phyloP scores from a whole-genome alignment of 2,797 vertebrate genomes.

The Adelosebastes latens region DNA sequence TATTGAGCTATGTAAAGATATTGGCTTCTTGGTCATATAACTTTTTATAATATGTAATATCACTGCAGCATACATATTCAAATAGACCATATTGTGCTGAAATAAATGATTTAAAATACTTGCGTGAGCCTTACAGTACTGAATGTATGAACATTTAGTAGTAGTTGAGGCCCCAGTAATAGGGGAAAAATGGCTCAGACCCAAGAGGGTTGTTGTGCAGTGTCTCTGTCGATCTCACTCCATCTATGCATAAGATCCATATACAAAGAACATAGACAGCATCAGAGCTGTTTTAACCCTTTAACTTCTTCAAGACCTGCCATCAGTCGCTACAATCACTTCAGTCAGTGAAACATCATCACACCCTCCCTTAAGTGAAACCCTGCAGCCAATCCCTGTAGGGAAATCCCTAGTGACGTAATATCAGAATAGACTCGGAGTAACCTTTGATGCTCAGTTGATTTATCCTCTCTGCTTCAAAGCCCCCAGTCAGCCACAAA shows the following conservation, averaged over 20 bases:
- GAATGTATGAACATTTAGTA: no score
- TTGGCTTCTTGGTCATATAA: no score
- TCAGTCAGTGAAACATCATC: not conserved
- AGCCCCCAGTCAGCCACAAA: conserved; percentile 43
- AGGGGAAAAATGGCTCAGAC: not conserved
- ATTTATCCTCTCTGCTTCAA: conserved; percentile 40
- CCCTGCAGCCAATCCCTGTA: not conserved
- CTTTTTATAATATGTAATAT: no score
- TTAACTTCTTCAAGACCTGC: not conserved
- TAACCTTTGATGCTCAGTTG: conserved; percentile 27
- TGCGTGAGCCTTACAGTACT: no score
- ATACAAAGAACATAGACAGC: not conserved
- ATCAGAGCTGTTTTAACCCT: not conserved
- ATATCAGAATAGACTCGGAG: conserved; percentile 30
- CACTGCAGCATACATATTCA: no score
- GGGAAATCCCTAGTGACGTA: conserved; percentile 31
- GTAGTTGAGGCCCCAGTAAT: not conserved
- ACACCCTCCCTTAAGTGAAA: conserved; percentile 1
- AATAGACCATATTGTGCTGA: no score
- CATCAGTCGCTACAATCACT: not conserved
- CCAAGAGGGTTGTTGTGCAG: not conserved
- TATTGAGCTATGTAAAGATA: no score
- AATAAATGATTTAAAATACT: no score
- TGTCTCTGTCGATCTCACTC: not conserved
- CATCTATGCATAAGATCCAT: not conserved